Evolutionary conservation across 2,797 vertebrate genomes (phyloP), one percentile per base, ranked within the genome.

Genomic region (Eremophila alpestris): DNA sequence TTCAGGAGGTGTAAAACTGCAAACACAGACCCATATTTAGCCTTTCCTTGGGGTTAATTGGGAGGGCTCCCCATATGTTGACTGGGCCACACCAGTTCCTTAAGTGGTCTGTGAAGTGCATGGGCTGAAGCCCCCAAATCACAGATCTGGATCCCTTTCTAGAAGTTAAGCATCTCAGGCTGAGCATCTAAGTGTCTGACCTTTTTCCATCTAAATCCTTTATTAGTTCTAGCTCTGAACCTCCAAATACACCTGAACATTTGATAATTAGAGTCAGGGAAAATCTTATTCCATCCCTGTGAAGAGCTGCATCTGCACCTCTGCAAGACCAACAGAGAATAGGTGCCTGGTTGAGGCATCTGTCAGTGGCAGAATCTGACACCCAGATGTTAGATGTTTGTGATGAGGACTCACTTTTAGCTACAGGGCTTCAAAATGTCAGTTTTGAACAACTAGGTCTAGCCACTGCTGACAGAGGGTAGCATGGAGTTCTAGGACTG

Each of bases 61-160:
- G 6, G 19, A 48, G 46, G 20, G 3, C 0, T 48, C 2, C 5
- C 11, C 10, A 11, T 14, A 48, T 7, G 4, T n/a, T 82, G 22
- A 29, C 27, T 56, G 18, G 5, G 55, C 34, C 38, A n/a, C 10
- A 79, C 2, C 20, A 38, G 30, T 80, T 87, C 67, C n/a, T 63
- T 67, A 41, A 63, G 27, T 67, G 16, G 10, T 30, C 15, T n/a
- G 7, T 79, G 60, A 67, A 52, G 3, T 21, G 7, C 21, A 19
- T 16, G 55, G 73, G 7, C n/a, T 27, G 38, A 16, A 63, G 27
- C 1, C 10, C 12, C 18, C 19, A 45, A 2, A 7, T 48, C 26
- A 45, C 10, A 21, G 10, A 4, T 79, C 45, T 73, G 41, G 6
- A 77, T 67, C 11, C 43, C 32, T 62, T 38, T 89, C 20, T 49